Conservation (phyloP, 2,888 invertebrate genomes). For the Galeruca laticollis region DNA sequence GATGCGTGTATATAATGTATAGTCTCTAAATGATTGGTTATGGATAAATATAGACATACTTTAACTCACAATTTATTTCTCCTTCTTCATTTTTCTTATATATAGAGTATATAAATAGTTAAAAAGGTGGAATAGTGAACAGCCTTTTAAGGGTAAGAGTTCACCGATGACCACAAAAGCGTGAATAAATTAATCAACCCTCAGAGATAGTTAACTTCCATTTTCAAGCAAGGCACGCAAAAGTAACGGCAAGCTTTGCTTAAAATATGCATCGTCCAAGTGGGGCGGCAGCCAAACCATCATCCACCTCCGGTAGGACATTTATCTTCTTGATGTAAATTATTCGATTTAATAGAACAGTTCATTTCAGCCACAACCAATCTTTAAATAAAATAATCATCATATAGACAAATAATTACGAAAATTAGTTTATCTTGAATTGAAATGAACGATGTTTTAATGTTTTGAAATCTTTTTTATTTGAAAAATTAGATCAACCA, state of each 20-base stretch:
- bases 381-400: too few species aligned
- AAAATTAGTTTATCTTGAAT: not conserved
- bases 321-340: slow-evolving; percentile 58
- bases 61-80: too few species aligned
- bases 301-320: slow-evolving; percentile 55
- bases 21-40: too few species aligned
- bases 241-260: slow-evolving; percentile 45
- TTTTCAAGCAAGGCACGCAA: slow-evolving; percentile 52
- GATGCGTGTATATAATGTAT: too few species aligned
- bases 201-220: slow-evolving; percentile 50
- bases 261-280: slow-evolving; percentile 57
- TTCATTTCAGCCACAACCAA: slow-evolving; percentile 22
- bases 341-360: slow-evolving; percentile 50
- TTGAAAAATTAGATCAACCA: too few species aligned
- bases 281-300: slow-evolving; percentile 52
- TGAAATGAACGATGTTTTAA: not conserved
- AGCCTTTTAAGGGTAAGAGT: slow-evolving; percentile 36
- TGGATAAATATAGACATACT: too few species aligned
- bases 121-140: slow-evolving; percentile 11
- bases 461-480: too few species aligned
- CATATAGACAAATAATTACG: not conserved
- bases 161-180: slow-evolving; percentile 41
- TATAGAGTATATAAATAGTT: too few species aligned
- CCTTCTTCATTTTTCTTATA: too few species aligned
- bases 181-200: slow-evolving; percentile 49